Evolutionary conservation across 2,888 invertebrate genomes (phyloP).

Genomic region (Caenorhabditis afra): DNA sequence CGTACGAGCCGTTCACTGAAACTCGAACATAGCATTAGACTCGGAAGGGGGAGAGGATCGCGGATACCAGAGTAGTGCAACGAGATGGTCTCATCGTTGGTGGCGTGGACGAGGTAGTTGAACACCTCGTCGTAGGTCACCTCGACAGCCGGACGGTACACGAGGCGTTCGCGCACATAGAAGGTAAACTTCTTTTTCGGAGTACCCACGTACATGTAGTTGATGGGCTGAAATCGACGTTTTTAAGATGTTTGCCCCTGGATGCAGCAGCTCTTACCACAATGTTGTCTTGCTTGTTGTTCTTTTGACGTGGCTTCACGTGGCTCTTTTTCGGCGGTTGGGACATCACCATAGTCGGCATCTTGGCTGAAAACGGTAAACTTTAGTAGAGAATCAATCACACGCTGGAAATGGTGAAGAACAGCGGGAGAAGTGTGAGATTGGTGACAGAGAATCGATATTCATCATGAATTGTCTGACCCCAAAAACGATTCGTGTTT

Average conservation of each 20-base stretch:
- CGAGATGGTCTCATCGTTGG: constrained; percentile 33
- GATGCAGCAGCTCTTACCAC: constrained; percentile 17
- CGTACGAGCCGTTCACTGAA: constrained; percentile 40
- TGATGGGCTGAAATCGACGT: constrained; percentile 30
- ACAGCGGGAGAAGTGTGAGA: too few species aligned
- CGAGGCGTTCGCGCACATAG: constrained; percentile 53
- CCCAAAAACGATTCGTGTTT: too few species aligned
- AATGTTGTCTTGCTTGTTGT: constrained; percentile 35
- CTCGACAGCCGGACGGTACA: constrained; percentile 51
- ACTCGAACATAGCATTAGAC: background rate
- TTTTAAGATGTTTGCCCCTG: too few species aligned
- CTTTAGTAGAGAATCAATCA: background rate
- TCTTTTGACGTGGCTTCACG: constrained; percentile 28
- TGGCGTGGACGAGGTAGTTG: constrained; percentile 23
- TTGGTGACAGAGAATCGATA: constrained; percentile 3
- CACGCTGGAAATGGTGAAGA: background rate
- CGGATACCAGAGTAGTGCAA: constrained; percentile 49
- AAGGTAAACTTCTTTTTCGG: constrained; percentile 31
- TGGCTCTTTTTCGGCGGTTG: constrained; percentile 34
- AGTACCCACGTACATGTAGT: constrained; percentile 48
- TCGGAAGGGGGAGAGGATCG: too few species aligned
- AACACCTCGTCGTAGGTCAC: constrained; percentile 49
- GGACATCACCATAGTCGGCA: constrained; percentile 60
- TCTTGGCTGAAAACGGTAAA: constrained; percentile 35
- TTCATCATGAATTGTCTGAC: background rate